Conservation (phyloP, 1,140 invertebrate species). For the Pomacea maculata region DNA sequence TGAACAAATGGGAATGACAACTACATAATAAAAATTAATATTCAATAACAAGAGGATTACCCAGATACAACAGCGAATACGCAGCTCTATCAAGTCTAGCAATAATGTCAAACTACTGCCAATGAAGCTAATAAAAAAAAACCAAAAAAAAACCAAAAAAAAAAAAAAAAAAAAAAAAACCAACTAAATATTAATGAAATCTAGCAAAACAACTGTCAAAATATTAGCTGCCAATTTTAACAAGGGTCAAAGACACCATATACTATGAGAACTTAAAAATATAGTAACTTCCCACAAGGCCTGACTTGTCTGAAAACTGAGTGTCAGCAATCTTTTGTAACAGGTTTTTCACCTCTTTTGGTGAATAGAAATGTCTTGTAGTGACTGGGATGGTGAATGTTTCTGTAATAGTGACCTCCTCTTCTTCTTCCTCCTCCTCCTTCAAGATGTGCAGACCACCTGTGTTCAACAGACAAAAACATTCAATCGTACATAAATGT, state of each 20-base stretch:
- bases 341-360: slow-evolving; percentile 29
- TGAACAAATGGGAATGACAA: too few relatives aligned
- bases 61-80: neutral
- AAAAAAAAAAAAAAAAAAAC: neutral
- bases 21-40: too few relatives aligned
- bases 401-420: slow-evolving; percentile 30
- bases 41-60: neutral
- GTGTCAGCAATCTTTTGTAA: neutral
- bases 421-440: slow-evolving; percentile 35
- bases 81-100: neutral
- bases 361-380: slow-evolving; percentile 26
- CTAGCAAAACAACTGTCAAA: neutral
- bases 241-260: neutral
- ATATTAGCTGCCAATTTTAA: neutral
- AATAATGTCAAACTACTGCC: neutral
- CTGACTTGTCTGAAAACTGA: too few relatives aligned
- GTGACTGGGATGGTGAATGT: slow-evolving; percentile 23
- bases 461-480: neutral
- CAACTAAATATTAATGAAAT: neutral
- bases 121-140: neutral
- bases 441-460: slow-evolving; percentile 36
- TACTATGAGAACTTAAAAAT: neutral
- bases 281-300: too few relatives aligned
- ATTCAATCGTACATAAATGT: neutral
- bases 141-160: neutral